Percentiles rank a stretch among this genome's conserved stretches.
phyloP scores from a whole-genome alignment of 2,888 invertebrate genomes.

The Falcaria lacertinaria region DNA sequence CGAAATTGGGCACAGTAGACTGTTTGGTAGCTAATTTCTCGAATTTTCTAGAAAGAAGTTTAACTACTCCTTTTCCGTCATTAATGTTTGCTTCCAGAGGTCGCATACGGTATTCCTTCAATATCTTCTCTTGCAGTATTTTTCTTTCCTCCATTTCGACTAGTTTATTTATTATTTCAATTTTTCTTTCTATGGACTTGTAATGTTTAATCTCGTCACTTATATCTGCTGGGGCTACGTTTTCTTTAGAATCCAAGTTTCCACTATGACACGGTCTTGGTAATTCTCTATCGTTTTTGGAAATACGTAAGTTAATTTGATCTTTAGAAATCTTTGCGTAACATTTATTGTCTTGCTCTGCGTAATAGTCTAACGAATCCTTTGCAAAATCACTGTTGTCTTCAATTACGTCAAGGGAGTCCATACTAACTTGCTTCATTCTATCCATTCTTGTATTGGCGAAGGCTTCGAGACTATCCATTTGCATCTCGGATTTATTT shows the following conservation, averaged over 20 bases:
- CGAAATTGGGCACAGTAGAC: slow-evolving; percentile 67
- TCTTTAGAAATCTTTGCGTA: slow-evolving; percentile 51
- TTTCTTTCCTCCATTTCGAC: slow-evolving; percentile 85
- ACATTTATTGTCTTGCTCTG: slow-evolving; percentile 62
- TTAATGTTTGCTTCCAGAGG: slow-evolving; percentile 81
- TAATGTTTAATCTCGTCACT: slow-evolving; percentile 81
- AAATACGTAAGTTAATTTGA: slow-evolving; percentile 50
- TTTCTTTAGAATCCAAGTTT: slow-evolving; percentile 56
- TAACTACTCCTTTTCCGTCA: slow-evolving; percentile 82
- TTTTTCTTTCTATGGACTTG: slow-evolving; percentile 83
- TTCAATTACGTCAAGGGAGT: slow-evolving; percentile 71
- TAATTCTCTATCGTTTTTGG: slow-evolving; percentile 40
- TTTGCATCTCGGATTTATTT: slow-evolving; percentile 80
- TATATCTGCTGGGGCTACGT: slow-evolving; percentile 50
- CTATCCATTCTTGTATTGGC: slow-evolving; percentile 67
- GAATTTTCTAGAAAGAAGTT: slow-evolving; percentile 84
- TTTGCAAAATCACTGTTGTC: slow-evolving; percentile 63
- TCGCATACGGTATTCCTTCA: slow-evolving; percentile 81
- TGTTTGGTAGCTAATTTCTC: slow-evolving; percentile 82
- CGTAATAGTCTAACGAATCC: slow-evolving; percentile 73
- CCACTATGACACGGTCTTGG: slow-evolving; percentile 42
- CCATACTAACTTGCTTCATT: slow-evolving; percentile 69
- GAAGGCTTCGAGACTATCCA: slow-evolving; percentile 81
- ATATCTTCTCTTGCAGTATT: slow-evolving; percentile 81
- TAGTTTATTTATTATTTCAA: slow-evolving; percentile 84